Conservation (phyloP, 1,140 invertebrate genomes). For the Drosophila erecta region DNA sequence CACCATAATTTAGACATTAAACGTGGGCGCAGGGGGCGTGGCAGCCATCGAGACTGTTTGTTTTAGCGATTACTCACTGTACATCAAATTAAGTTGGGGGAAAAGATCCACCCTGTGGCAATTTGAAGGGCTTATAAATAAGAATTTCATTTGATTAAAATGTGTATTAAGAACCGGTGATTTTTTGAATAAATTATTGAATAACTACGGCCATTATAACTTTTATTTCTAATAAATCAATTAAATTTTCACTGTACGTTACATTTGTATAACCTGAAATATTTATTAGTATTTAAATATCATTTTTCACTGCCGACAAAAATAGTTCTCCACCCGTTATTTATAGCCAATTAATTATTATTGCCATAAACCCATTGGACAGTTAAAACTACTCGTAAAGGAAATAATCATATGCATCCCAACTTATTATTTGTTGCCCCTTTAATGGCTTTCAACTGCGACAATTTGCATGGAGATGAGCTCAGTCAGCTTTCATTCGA, state of each 20-base stretch:
- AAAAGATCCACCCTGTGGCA: not conserved
- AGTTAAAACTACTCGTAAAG: slow-evolving; percentile 2
- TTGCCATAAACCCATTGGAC: not conserved
- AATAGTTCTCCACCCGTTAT: not conserved
- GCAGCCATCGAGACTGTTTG: slow-evolving; percentile 35
- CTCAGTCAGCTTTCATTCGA: slow-evolving; percentile 6
- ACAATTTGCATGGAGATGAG: slow-evolving; percentile 29
- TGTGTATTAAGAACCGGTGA: not conserved
- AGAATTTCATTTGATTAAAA: not conserved
- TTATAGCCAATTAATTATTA: slow-evolving; percentile 6
- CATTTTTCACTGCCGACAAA: not conserved
- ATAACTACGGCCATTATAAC: too few species aligned
- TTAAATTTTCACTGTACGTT: not conserved
- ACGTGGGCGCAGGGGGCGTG: slow-evolving; percentile 61
- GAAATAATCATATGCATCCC: slow-evolving; percentile 7
- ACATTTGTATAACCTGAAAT: not conserved
- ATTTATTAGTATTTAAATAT: not conserved
- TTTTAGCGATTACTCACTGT: slow-evolving; percentile 49
- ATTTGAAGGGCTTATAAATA: not conserved
- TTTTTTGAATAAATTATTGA: not conserved
- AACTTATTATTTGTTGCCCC: not conserved
- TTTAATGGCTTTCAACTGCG: slow-evolving; percentile 7
- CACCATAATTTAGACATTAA: slow-evolving; percentile 78
- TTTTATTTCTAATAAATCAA: not conserved
- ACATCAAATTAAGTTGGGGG: not conserved